Evolutionary conservation across 2,888 invertebrate genomes (phyloP).

Genomic region (Agrilus mali): DNA sequence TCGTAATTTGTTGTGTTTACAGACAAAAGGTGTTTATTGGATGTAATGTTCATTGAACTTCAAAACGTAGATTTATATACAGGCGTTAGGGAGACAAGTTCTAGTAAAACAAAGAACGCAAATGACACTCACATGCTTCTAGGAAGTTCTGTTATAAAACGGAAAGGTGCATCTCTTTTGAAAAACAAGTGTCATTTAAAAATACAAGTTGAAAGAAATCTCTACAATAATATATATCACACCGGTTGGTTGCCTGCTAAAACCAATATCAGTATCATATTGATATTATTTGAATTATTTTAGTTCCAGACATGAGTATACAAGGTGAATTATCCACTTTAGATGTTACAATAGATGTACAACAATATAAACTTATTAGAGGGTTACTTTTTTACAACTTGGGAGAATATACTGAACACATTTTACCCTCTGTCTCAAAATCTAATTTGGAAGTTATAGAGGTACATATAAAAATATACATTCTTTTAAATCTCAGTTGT

Average conservation of each 20-base stretch:
- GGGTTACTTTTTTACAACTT: constrained; percentile 83
- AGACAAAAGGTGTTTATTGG: constrained; percentile 48
- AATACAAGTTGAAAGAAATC: constrained; percentile 71
- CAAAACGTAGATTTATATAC: constrained; percentile 67
- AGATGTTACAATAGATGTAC: constrained; percentile 66
- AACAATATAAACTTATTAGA: constrained; percentile 77
- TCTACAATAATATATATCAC: constrained; percentile 42
- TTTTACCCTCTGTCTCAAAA: constrained; percentile 31
- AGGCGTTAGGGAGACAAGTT: constrained; percentile 34
- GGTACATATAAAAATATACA: constrained; percentile 14
- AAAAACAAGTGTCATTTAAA: constrained; percentile 72
- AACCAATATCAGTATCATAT: neutral
- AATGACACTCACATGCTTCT: constrained; percentile 19
- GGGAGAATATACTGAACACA: constrained; percentile 68
- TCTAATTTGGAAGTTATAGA: constrained; percentile 20
- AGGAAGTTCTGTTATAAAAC: constrained; percentile 38
- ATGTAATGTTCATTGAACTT: constrained; percentile 60
- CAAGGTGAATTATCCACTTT: constrained; percentile 77
- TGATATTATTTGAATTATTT: constrained; percentile 6
- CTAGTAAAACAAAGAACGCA: constrained; percentile 13
- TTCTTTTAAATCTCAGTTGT: constrained; percentile 1
- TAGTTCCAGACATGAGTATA: constrained; percentile 72
- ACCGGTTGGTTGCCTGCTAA: constrained; percentile 14
- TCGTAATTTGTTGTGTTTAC: constrained; percentile 12
- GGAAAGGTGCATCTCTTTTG: constrained; percentile 55